Evolutionary conservation across 2,888 invertebrate genomes (phyloP).

Genomic region (Lasius platythorax): DNA sequence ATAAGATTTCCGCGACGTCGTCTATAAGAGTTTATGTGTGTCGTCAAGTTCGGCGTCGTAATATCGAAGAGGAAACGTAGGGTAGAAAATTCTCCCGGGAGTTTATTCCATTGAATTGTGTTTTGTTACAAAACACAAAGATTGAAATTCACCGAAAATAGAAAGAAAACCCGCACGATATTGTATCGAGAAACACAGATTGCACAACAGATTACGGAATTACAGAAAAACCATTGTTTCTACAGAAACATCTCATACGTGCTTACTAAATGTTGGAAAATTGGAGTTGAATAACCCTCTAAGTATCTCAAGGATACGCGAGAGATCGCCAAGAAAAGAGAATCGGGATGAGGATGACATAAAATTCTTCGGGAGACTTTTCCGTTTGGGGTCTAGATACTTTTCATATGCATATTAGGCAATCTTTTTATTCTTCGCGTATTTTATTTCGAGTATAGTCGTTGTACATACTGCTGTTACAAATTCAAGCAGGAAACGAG

Average conservation of each 20-base stretch:
- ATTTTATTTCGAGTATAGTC: background rate
- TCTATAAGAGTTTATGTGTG: background rate
- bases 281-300: background rate
- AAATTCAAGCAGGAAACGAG: constrained; percentile 20
- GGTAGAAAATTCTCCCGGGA: background rate
- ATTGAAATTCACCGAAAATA: background rate
- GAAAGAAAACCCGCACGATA: background rate
- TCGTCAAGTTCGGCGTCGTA: background rate
- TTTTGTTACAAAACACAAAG: background rate
- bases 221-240: background rate
- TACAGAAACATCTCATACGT: background rate
- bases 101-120: constrained; percentile 5
- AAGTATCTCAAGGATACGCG: constrained; percentile 11
- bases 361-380: constrained; percentile 6
- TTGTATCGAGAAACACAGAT: background rate
- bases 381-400: background rate
- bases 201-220: background rate
- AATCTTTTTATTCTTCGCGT: background rate
- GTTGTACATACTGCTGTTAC: constrained; percentile 15
- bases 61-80: background rate
- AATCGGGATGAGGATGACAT: background rate
- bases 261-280: background rate
- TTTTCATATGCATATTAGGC: constrained; percentile 2
- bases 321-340: background rate
- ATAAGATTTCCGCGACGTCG: background rate